Base-by-base conservation (phyloP, 2,888 invertebrate species). In the Zelleria hepariella region DNA sequence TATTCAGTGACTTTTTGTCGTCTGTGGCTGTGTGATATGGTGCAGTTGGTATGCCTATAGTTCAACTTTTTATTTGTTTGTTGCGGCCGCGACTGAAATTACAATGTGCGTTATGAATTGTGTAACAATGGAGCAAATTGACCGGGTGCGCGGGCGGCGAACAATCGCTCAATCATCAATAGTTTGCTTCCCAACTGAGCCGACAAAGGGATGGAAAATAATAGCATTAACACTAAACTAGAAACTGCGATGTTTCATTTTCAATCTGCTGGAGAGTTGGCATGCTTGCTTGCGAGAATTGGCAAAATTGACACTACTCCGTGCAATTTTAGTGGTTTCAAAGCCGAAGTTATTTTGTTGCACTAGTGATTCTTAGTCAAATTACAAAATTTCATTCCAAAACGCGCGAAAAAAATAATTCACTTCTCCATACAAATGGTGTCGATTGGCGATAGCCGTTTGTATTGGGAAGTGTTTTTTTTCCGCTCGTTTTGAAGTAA, bases 111-210 rank as follows among this genome's bases (percentile, higher is more conserved):
- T 66, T 42, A 66, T 75, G 71, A 75, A 72, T 80, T 75, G 79
- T 79, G 81, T 83, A 82, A 86, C 86, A 86, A 86, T 86, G 70
- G 81, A 69, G 68, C 81, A 81, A 86, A 85, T 85, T 86, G 81
- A 83, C 75, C 74, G 74, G 70, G 66, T 67, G 73, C 74, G 67
- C 69, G 66, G 68, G 62, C 68, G 68, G 65, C 63, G 60, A 79
- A 86, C 86, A 86, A 86, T 86, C 68, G 75, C 71, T 78, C 82
- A 86, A 86, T 86, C 82, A 86, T 79, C 77, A 73, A 68, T 75
- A 71, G 80, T 81, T 82, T 80, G 81, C 76, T 74, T 70, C 70
- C 70, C 32, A 69, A 51, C 51, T 20, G 32, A 7, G 25, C 27
- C 15, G 5, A 74, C 71, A 74, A 70, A 70, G 65, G 65, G 66